phyloP scores from a whole-genome alignment of 1,140 invertebrate genomes.

The Drosophila nikananu region DNA sequence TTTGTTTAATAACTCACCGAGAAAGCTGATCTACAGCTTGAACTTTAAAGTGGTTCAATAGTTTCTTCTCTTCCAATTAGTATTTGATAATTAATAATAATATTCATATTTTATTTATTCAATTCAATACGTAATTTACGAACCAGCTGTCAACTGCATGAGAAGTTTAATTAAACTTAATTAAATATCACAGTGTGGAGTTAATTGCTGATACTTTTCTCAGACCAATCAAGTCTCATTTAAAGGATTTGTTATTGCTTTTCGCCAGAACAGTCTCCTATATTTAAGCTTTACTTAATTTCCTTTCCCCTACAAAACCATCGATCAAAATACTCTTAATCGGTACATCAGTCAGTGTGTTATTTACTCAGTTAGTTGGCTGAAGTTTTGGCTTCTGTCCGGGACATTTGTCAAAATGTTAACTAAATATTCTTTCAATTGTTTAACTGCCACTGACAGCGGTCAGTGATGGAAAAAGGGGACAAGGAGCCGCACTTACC shows the following conservation, averaged over 20 bases:
- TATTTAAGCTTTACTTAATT: neutral
- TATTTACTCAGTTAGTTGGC: constrained; percentile 10
- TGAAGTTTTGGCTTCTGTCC: constrained; percentile 12
- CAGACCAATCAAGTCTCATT: neutral
- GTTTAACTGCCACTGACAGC: constrained; percentile 45
- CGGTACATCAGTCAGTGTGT: constrained; percentile 18
- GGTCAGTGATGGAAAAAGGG: constrained; percentile 23
- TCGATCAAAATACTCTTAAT: constrained; percentile 27
- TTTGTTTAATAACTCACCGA: neutral
- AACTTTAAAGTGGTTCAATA: too few species aligned
- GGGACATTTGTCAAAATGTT: constrained; percentile 41
- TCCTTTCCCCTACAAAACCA: neutral
- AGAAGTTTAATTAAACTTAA: neutral
- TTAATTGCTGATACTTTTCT: neutral
- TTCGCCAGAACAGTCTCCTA: neutral
- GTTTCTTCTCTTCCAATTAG: too few species aligned
- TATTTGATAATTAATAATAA: too few species aligned
- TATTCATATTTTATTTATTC: neutral
- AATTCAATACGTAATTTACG: too few species aligned
- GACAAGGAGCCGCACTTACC: neutral
- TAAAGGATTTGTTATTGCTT: neutral
- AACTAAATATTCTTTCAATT: constrained; percentile 40
- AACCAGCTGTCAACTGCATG: neutral
- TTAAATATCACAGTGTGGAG: neutral
- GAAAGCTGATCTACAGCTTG: too few species aligned